Percentiles rank a stretch among this genome's conserved stretches.
These are phyloP conservation scores for Patiria pectinifera DNA, from an alignment of 53 echinoderm and acorn worm species.

Conservation along the genomic window DNA sequence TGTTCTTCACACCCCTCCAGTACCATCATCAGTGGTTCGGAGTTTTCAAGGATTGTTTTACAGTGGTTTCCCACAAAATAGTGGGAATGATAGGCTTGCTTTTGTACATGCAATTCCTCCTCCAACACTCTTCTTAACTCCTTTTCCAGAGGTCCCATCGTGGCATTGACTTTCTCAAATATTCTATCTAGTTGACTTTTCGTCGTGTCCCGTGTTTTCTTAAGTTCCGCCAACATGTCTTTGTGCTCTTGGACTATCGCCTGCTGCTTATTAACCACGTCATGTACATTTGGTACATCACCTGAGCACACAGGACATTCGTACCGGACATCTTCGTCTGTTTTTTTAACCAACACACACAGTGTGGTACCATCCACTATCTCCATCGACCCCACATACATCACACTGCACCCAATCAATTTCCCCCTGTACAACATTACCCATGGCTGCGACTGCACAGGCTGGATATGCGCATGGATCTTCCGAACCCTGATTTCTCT, in stretches of 20 bases:
- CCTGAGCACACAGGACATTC: background rate
- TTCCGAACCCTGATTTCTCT: too few species aligned
- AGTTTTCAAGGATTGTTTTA: conserved; percentile 34
- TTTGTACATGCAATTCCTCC: conserved; percentile 38
- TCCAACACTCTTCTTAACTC: conserved; percentile 52
- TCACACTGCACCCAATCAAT: conserved; percentile 42
- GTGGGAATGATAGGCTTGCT: conserved; percentile 64
- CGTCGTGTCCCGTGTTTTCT: background rate
- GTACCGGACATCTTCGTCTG: conserved; percentile 6
- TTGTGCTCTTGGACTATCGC: background rate
- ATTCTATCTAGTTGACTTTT: conserved; percentile 49
- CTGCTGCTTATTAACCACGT: conserved; percentile 16
- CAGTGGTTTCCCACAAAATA: conserved; percentile 66
- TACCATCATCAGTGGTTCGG: background rate
- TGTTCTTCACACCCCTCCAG: conserved; percentile 7
- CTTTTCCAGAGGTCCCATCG: conserved; percentile 46
- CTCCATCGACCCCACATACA: conserved; percentile 44
- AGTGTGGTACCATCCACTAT: conserved; percentile 61
- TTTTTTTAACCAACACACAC: conserved; percentile 32
- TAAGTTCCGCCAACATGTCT: background rate
- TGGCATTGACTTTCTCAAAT: conserved; percentile 12
- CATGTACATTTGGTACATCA: background rate
- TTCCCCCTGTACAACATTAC: conserved; percentile 7
- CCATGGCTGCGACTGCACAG: conserved; percentile 10
- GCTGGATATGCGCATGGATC: background rate